Base-by-base conservation (phyloP, 1,140 invertebrate genomes). In the Brachionus calyciflorus region DNA sequence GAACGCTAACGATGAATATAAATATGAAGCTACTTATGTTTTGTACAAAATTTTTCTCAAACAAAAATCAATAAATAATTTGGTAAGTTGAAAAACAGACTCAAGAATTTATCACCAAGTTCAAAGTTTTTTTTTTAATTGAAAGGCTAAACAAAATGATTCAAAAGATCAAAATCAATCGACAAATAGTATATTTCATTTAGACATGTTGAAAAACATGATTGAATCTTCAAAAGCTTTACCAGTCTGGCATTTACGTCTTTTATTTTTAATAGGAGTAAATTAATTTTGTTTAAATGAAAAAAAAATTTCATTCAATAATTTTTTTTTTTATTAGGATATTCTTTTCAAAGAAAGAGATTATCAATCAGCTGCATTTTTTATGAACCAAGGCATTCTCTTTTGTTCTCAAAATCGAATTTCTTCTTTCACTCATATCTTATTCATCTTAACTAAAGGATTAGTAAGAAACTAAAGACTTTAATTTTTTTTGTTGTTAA, bases 1-100 rank as follows among this genome's bases (percentile, higher is more conserved):
- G 1, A 73, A 73, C 30, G 28, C 48, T 51, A 73, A 73, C 30
- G 69, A 73, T 37, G 69, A 73, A 73, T 73, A 73, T 21, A 73
- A 51, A 73, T 73, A 51, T 19, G 46, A 37, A 40, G 24, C 69
- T 73, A 55, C 69, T 19, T 73, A 73, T 14, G 19, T 51, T 33
- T 24, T 73, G 14, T 65, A 65, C 19, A 65, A 65, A 65, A 73
- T 73, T 14, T 26, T 49, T 24, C 28, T 30, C 4, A 73, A 37
- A 12, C 69, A 49, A 73, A 49, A 55, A 41, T 10, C 30, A 37
- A 17, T 37, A 24, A 30, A 51, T 9, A 26, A 70, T 51, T 17
- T 46, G 17, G 65, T 70, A 70, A 19, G 17, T 51, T 3, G 17
- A 3, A 19, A 3, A 51, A 51, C 12, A 4, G 49, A 51, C 24